These are phyloP conservation scores for Xyliphius kryptos DNA, from an alignment of 2,113 vertebrate species.

Conservation along the genomic window DNA sequence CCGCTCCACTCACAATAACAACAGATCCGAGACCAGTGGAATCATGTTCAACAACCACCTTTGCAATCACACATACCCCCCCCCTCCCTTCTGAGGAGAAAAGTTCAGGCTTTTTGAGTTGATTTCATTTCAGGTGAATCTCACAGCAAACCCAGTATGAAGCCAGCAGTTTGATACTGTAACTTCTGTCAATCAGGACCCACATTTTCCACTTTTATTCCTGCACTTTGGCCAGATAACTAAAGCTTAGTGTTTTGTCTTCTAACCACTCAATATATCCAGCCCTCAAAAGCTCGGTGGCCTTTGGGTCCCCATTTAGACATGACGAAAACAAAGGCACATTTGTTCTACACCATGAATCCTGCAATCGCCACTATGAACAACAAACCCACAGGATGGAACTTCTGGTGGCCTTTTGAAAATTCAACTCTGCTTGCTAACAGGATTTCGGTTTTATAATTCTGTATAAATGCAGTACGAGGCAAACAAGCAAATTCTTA, in stretches of 20 bases:
- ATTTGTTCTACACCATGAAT: constrained; percentile 19
- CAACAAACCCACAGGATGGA: constrained; percentile 5
- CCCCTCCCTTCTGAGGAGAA: no score
- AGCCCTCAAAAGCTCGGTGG: constrained; percentile 25
- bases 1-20: no score
- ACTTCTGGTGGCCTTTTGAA: not conserved
- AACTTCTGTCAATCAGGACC: not conserved
- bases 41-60: no score
- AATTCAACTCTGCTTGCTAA: not conserved
- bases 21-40: no score
- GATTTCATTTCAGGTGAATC: not conserved
- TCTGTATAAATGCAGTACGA: not conserved
- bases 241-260: constrained; percentile 29
- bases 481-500: not conserved
- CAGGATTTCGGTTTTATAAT: not conserved
- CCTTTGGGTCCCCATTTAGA: constrained; percentile 23
- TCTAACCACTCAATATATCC: constrained; percentile 10
- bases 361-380: constrained; percentile 6
- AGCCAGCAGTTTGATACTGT: not conserved
- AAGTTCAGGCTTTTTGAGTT: no score
- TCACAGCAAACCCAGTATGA: not conserved
- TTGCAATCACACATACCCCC: no score
- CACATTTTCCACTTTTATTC: constrained; percentile 1
- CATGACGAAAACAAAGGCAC: constrained; percentile 23
- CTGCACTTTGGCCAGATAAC: constrained; percentile 7